Base-by-base conservation (phyloP, 1,140 invertebrate species). In the Lineus longissimus region DNA sequence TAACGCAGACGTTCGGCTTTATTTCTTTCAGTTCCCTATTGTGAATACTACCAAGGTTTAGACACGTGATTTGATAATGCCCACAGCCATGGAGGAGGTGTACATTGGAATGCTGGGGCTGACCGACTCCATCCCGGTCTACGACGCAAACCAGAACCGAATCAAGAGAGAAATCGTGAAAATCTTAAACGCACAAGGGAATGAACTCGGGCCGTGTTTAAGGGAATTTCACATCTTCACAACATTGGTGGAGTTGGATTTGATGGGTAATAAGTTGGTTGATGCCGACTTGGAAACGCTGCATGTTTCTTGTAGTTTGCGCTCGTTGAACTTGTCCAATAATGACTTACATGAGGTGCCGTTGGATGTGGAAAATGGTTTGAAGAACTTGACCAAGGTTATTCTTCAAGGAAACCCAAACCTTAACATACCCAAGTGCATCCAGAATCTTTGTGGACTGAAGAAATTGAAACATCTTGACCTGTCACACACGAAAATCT, bases 381-480 rank as follows among this genome's bases (percentile, higher is more conserved):
- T 51, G 47, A 19, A 27, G 19, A 51, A 51, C 25, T 9, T 51
- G 19, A 27, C n/a, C 4, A 51, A 51, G 47, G 9, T 51, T 23
- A 23, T 51, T 9, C 25, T 51, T 19, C n/a, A 51, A 51, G 6
- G 47, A 7, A 51, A 51, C 25, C 33, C 33, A 36, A 51, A n/a
- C 19, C n/a, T 51, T 4, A 27, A 51, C 47, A 27, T 27, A 6
- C 4, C n/a, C 19, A 27, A n/a, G n/a, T 19, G n/a, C 47, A 51
- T 51, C n/a, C 19, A 51, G 9, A 51, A 51, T n/a, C n/a, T 51
- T 4, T 27, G 25, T n/a, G 47, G 47, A 9, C 25, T 51, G n/a
- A 51, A 51, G 25, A 51, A 51, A n/a, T 27, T 51, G 47, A 51
- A 51, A 51, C 47, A 51, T n/a, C 47, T 51, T 27, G 47, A 51